These are phyloP conservation scores for Apamea anceps DNA, from an alignment of 2,888 invertebrate species.

Conservation along the genomic window DNA sequence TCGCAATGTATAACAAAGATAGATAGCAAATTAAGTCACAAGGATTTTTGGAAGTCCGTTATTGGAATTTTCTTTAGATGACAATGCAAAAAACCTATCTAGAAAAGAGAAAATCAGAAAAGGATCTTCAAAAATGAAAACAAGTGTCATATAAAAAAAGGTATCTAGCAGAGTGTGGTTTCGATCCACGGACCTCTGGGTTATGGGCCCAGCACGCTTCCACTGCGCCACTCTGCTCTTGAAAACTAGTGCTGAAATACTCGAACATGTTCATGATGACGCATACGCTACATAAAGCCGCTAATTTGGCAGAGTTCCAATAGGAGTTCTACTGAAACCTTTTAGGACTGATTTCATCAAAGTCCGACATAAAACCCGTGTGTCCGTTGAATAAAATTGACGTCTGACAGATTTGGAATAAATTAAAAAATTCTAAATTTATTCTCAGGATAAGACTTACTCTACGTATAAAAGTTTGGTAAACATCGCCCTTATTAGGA, in stretches of 20 bases:
- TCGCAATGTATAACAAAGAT: background rate
- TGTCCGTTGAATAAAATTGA: too few relatives aligned
- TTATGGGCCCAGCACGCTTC: conserved; percentile 96
- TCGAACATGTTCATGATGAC: background rate
- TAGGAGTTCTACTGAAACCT: background rate
- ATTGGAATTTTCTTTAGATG: background rate
- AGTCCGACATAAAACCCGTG: too few relatives aligned
- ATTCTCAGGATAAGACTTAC: too few relatives aligned
- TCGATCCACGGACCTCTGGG: conserved; percentile 97
- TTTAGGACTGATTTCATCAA: too few relatives aligned
- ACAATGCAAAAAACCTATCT: background rate
- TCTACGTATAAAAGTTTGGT: too few relatives aligned
- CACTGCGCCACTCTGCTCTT: conserved; percentile 95
- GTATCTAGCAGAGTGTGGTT: conserved; percentile 93
- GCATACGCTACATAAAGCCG: background rate
- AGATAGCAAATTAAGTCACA: background rate
- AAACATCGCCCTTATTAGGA: background rate
- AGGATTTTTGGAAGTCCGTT: background rate
- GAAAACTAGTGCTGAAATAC: conserved; percentile 8
- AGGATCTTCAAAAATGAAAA: background rate
- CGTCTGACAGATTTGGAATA: too few relatives aligned
- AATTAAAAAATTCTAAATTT: too few relatives aligned
- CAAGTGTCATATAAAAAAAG: background rate
- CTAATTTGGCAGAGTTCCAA: conserved; percentile 33
- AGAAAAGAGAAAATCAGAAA: background rate